phyloP scores from a whole-genome alignment of 2,888 invertebrate species.

The Chirona hameri region DNA sequence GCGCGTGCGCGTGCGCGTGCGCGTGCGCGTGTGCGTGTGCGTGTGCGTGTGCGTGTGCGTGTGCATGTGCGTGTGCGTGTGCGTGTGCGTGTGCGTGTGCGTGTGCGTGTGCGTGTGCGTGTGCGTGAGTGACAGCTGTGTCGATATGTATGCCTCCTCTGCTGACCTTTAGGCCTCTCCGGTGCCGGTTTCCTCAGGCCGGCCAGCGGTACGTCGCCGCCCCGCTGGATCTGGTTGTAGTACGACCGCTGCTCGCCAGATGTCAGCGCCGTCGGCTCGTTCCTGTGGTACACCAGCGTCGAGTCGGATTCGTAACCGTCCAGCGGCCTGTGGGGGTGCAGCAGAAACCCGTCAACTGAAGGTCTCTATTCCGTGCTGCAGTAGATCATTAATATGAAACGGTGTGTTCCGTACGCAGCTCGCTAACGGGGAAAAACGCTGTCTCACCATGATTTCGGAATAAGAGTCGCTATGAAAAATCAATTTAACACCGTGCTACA shows the following conservation, averaged over 20 bases:
- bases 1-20: not conserved
- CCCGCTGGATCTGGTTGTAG: conserved; percentile 83
- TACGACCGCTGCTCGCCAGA: conserved; percentile 79
- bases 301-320: conserved; percentile 35
- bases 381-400: too few relatives aligned
- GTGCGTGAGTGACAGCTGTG: too few relatives aligned
- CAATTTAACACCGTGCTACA: too few relatives aligned
- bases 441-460: too few relatives aligned
- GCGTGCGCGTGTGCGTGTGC: conserved; percentile 23
- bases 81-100: too few relatives aligned
- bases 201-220: conserved; percentile 88
- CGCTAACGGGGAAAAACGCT: too few relatives aligned
- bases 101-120: too few relatives aligned
- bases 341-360: too few relatives aligned
- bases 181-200: conserved; percentile 91
- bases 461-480: too few relatives aligned
- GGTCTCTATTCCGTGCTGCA: too few relatives aligned
- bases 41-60: conserved; percentile 2
- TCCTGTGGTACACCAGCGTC: conserved; percentile 29
- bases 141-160: too few relatives aligned
- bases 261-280: conserved; percentile 54
- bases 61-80: not conserved
- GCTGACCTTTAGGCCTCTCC: conserved; percentile 52
- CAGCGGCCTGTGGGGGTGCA: not conserved
- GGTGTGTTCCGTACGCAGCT: too few relatives aligned